A percentile compares a stretch with the other conserved stretches of the same genome.
phyloP scores from a whole-genome alignment of 2,113 vertebrate genomes.

The Astur gentilis region DNA sequence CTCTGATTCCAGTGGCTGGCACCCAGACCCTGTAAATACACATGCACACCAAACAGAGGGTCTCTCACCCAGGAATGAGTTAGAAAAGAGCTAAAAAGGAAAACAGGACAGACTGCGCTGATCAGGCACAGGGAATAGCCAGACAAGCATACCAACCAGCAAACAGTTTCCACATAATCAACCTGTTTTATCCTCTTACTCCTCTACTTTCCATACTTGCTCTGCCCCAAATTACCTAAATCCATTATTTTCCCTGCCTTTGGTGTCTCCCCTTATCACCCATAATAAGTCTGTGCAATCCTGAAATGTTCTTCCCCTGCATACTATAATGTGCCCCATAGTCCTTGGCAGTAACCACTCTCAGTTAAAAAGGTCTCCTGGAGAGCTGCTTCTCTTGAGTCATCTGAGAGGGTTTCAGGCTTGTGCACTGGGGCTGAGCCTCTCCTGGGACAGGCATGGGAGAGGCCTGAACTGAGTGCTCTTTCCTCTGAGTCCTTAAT shows the following conservation, averaged over 20 bases:
- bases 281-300: too few species aligned
- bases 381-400: background rate
- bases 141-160: background rate
- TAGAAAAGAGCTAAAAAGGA: background rate
- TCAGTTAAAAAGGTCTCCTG: background rate
- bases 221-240: background rate
- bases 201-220: background rate
- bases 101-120: too few species aligned
- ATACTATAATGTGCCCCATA: background rate
- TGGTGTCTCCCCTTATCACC: background rate
- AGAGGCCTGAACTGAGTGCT: background rate
- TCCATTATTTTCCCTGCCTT: background rate
- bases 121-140: background rate
- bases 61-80: background rate
- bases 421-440: background rate
- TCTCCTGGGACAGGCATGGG: background rate
- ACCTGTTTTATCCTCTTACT: background rate
- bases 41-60: background rate
- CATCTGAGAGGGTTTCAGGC: background rate
- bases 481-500: background rate
- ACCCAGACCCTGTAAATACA: background rate
- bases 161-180: background rate
- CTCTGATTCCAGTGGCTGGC: background rate
- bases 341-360: background rate
- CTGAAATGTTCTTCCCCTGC: background rate